These are phyloP conservation scores for Apteryx owenii DNA, from an alignment of 2,113 vertebrate genomes.

Conservation along the genomic window DNA sequence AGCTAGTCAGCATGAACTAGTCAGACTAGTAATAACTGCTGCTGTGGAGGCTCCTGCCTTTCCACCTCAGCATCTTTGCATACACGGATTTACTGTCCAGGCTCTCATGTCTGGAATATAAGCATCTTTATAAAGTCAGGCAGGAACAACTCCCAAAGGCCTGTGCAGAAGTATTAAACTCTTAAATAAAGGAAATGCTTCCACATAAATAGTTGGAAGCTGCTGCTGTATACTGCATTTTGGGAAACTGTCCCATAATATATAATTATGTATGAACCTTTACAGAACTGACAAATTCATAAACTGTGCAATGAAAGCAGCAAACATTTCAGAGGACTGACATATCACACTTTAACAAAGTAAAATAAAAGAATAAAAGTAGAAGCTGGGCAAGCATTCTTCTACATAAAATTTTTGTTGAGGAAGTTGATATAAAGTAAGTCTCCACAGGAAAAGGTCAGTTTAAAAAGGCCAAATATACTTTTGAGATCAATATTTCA, in stretches of 20 bases:
- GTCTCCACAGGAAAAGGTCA: background rate
- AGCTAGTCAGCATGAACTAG: too few relatives aligned
- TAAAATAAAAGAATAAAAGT: background rate
- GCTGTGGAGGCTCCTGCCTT: background rate
- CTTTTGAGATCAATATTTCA: background rate
- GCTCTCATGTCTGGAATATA: background rate
- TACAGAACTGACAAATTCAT: background rate
- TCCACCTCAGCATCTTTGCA: background rate
- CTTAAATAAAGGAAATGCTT: background rate
- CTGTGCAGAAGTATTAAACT: background rate
- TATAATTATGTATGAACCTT: background rate
- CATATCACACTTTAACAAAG: background rate
- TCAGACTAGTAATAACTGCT: background rate
- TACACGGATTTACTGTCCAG: background rate
- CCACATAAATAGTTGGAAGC: background rate
- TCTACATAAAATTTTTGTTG: background rate
- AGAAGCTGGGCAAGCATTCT: background rate
- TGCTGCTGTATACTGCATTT: background rate
- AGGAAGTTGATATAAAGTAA: background rate
- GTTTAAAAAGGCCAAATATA: background rate
- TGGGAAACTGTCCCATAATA: background rate
- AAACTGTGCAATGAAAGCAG: background rate
- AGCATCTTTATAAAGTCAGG: background rate
- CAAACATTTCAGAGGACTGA: background rate
- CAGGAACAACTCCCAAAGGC: background rate